Evolutionary conservation across 2,797 vertebrate species (phyloP), one percentile per base, ranked within the genome.

Genomic region (Melanotaenia maccullochi): DNA sequence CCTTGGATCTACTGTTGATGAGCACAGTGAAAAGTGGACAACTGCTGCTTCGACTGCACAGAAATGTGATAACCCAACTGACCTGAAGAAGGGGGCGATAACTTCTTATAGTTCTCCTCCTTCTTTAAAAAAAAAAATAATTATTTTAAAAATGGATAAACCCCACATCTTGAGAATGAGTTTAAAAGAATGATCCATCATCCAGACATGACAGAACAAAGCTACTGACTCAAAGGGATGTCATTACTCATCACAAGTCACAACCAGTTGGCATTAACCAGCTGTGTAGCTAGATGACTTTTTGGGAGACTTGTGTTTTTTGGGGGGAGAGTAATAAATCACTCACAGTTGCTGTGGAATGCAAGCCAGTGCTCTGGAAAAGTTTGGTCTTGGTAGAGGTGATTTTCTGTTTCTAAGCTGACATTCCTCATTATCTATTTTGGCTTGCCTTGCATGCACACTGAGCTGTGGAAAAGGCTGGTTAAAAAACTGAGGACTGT

Each of bases 191-290:
- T 49, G 76, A 93, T 93, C 90, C 90, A 93, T 94, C 94, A 93
- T 87, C 75, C 76, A 83, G 91, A 91, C 85, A 76, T 9, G 70
- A 87, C 89, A 91, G 90, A 90, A 92, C 91, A 93, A 93, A 94
- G 92, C 89, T 73, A 86, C 90, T 87, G 89, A 92, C 88, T 94
- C 90, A 93, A 91, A 92, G 87, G 87, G 88, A 89, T 91, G 92
- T 89, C 93, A 93, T 95, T 93, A 93, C 86, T 95, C 93, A 94
- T 94, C 91, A 91, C 85, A 78, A 92, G 92, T 91, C 91, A 91
- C 87, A 84, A 93, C 87, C 93, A 92, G 90, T 94, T 94, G 93
- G 91, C 88, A 92, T 93, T 92, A 93, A 93, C 92, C 92, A 93
- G 93, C 94, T 94, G 93, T 88, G 89, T 78, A 82, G 90, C 91